Percentiles rank a stretch among this genome's conserved stretches.
Evolutionary conservation across 1,140 invertebrate genomes (phyloP).

Genomic region (Cotesia chilonis): DNA sequence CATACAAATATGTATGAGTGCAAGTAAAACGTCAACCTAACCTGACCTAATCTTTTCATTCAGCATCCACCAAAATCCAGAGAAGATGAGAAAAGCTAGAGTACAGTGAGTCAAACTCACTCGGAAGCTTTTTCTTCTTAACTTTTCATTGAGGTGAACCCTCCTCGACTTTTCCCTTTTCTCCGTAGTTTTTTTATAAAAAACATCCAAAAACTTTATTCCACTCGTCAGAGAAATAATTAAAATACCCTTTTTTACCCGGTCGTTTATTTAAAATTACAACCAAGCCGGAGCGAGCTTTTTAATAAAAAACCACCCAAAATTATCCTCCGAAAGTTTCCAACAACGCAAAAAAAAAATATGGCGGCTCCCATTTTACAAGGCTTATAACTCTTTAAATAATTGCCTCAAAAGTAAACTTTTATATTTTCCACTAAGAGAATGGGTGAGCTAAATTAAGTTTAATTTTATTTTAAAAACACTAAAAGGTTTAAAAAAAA

Average conservation of each 20-base stretch:
- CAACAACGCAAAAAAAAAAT: not conserved
- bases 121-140: constrained; percentile 1
- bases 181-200: constrained; percentile 30
- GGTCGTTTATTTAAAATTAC: constrained; percentile 16
- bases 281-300: not conserved
- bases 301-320: not conserved
- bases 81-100: no score
- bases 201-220: not conserved
- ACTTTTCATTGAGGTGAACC: constrained; percentile 8
- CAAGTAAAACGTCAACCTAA: not conserved
- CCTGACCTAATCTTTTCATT: constrained; percentile 11
- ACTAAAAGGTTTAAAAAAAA: not conserved
- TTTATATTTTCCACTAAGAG: not conserved
- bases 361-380: no score
- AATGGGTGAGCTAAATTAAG: no score
- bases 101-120: not conserved
- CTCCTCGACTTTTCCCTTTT: constrained; percentile 29
- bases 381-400: not conserved
- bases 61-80: not conserved
- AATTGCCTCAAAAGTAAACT: not conserved
- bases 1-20: not conserved
- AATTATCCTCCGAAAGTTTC: no score
- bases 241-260: constrained; percentile 9
- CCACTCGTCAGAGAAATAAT: constrained; percentile 14
- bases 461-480: no score